These are phyloP conservation scores for Villa cingulata DNA, from an alignment of 2,888 invertebrate genomes.

Conservation along the genomic window DNA sequence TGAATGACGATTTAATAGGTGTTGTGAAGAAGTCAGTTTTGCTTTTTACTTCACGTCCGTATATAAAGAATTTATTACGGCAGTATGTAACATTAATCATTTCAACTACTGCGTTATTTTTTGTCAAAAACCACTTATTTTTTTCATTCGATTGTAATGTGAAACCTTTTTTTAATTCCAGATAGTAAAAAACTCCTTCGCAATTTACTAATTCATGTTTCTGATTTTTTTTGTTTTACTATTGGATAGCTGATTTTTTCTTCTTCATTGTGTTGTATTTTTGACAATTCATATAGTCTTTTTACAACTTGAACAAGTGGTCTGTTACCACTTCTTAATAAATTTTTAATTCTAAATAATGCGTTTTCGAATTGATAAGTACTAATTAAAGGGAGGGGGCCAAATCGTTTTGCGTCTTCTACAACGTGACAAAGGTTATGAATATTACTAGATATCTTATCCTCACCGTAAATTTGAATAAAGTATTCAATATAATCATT, in stretches of 20 bases:
- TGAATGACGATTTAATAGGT: not conserved
- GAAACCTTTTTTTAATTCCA: too few relatives aligned
- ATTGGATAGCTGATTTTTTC: not conserved
- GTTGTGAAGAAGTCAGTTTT: not conserved
- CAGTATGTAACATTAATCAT: not conserved
- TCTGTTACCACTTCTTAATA: not conserved
- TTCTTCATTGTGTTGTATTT: not conserved
- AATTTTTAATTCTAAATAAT: not conserved
- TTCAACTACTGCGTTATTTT: not conserved
- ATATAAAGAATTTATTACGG: not conserved
- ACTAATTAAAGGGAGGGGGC: conserved; percentile 7
- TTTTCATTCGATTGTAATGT: not conserved
- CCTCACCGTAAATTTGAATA: conserved; percentile 12
- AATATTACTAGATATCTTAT: conserved; percentile 14
- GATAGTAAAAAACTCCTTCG: too few relatives aligned
- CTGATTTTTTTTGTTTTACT: too few relatives aligned
- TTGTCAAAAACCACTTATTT: not conserved
- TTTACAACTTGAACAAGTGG: not conserved
- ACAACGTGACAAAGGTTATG: conserved; percentile 14
- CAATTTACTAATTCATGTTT: too few relatives aligned
- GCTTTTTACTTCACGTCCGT: not conserved
- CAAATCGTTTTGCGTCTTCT: conserved; percentile 12
- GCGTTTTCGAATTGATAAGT: conserved; percentile 4
- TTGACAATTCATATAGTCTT: not conserved
- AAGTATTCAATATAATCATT: conserved; percentile 13